phyloP scores from a whole-genome alignment of 2,888 invertebrate genomes.

The Acanthosoma haemorrhoidale region DNA sequence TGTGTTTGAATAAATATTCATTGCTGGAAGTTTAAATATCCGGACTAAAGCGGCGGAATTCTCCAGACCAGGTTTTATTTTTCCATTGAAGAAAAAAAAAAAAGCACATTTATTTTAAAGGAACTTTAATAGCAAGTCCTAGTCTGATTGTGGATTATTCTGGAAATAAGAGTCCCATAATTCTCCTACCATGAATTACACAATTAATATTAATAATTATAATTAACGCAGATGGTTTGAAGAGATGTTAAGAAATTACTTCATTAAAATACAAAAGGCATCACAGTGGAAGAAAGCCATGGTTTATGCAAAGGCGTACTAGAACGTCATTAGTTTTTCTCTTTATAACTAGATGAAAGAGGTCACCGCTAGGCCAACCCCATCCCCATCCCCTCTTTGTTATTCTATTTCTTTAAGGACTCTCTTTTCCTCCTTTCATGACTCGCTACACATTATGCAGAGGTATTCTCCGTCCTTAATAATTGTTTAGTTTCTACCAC shows the following conservation, averaged over 20 bases:
- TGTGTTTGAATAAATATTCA: too few species aligned
- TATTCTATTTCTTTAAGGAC: conserved; percentile 12
- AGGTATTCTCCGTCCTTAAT: neutral
- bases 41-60: too few species aligned
- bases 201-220: neutral
- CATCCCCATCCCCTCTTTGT: neutral
- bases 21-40: too few species aligned
- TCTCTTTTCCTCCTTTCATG: neutral
- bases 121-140: too few species aligned
- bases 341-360: conserved; percentile 3
- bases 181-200: too few species aligned
- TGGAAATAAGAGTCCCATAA: too few species aligned
- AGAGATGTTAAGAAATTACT: neutral
- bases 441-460: neutral
- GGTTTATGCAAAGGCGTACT: neutral
- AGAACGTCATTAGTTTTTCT: neutral
- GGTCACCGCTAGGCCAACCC: neutral
- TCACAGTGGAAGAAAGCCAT: neutral
- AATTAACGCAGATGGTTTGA: neutral
- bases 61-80: too few species aligned
- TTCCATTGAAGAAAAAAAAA: too few species aligned
- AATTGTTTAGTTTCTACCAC: neutral
- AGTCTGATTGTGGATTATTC: too few species aligned
- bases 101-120: too few species aligned
- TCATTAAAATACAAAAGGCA: neutral